A percentile compares a stretch with the other conserved stretches of the same genome.
Conservation (phyloP, 2,113 vertebrate genomes). For the Sinocyclocheilus anshuiensis region DNA sequence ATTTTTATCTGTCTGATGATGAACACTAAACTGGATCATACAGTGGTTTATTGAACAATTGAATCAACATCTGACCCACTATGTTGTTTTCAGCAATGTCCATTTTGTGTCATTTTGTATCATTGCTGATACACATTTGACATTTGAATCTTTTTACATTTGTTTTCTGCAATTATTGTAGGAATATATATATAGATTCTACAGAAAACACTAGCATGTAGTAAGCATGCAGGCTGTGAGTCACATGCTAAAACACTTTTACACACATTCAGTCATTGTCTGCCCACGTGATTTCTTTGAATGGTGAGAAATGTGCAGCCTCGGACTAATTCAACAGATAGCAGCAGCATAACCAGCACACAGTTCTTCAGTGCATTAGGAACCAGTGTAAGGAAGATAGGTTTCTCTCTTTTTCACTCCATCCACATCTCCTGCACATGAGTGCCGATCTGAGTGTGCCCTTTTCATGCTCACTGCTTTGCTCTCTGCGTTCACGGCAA, state of each 20-base stretch:
- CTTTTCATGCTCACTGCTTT: constrained; percentile 62
- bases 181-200: not conserved
- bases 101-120: not conserved
- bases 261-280: not conserved
- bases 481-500: constrained; percentile 43
- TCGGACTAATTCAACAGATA: not conserved
- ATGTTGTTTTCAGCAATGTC: not conserved
- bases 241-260: not conserved
- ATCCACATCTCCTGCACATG: constrained; percentile 20
- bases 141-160: not conserved
- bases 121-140: too few species aligned
- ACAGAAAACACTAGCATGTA: not conserved
- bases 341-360: not conserved
- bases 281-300: not conserved
- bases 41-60: not conserved
- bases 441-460: constrained; percentile 56
- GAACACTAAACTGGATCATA: not conserved
- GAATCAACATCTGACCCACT: not conserved
- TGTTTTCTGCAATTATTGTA: not conserved
- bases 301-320: not conserved
- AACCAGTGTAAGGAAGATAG: not conserved
- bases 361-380: not conserved
- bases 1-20: too few species aligned
- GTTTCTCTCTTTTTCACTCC: constrained; percentile 41
- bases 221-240: not conserved